Evolutionary conservation across 2,113 vertebrate genomes (phyloP).

Genomic region (Ariopsis seemanni): DNA sequence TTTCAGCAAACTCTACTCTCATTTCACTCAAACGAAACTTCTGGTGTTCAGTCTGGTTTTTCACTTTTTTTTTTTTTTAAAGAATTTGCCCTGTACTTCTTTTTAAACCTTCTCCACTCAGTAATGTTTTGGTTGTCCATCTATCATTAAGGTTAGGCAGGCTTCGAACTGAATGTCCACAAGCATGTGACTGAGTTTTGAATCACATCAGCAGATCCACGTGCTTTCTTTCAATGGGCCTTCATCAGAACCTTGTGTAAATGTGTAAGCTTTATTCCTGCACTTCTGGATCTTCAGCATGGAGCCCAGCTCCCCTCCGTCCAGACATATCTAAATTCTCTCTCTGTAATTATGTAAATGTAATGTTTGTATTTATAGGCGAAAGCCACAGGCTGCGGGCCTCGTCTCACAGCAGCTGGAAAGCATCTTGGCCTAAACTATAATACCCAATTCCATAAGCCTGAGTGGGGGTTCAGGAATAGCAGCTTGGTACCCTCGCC

Average conservation of each 20-base stretch:
- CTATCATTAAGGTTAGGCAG: background rate
- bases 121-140: background rate
- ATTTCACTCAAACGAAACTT: background rate
- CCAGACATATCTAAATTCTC: slow-evolving; percentile 83
- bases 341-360: slow-evolving; percentile 84
- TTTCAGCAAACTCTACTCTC: background rate
- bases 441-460: slow-evolving; percentile 66
- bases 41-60: background rate
- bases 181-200: background rate
- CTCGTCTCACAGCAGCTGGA: slow-evolving; percentile 81
- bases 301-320: slow-evolving; percentile 72
- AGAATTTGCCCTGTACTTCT: background rate
- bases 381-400: slow-evolving; percentile 84
- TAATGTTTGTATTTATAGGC: slow-evolving; percentile 93
- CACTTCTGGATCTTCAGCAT: slow-evolving; percentile 68
- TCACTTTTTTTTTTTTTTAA: background rate
- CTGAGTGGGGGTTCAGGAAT: slow-evolving; percentile 58
- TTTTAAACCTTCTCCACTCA: background rate
- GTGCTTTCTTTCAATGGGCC: slow-evolving; percentile 3
- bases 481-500: slow-evolving; percentile 51
- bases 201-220: background rate
- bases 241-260: slow-evolving; percentile 53
- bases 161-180: background rate
- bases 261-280: slow-evolving; percentile 68
- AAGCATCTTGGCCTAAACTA: slow-evolving; percentile 78